Conservation (phyloP, 1,140 invertebrate species). For the Aporrectodea caliginosa region DNA sequence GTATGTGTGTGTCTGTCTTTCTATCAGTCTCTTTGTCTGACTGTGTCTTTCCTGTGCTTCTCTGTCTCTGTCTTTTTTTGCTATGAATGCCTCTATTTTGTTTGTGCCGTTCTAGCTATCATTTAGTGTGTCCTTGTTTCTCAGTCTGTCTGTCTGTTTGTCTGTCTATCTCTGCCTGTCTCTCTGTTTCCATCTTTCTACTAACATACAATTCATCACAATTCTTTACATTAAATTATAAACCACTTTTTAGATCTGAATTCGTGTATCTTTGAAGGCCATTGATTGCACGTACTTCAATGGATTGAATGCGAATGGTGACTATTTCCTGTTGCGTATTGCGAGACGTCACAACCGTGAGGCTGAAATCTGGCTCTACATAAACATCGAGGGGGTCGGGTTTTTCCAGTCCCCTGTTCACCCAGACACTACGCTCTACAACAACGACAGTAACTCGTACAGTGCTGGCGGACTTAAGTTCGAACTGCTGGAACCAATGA, state of each 20-base stretch:
- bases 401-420: conserved; percentile 47
- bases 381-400: conserved; percentile 40
- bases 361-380: conserved; percentile 42
- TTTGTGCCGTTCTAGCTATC: too few relatives aligned
- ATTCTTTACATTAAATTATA: too few relatives aligned
- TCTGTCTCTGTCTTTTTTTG: too few relatives aligned
- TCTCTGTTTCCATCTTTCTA: too few relatives aligned
- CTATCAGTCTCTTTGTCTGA: too few relatives aligned
- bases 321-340: conserved; percentile 35
- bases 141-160: too few relatives aligned
- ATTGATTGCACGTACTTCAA: conserved; percentile 43
- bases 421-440: conserved; percentile 53
- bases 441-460: conserved; percentile 54
- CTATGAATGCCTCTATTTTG: too few relatives aligned
- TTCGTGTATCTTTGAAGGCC: conserved; percentile 34
- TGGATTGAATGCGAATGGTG: conserved; percentile 38
- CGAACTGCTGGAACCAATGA: conserved; percentile 58
- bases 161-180: too few relatives aligned
- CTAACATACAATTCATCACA: too few relatives aligned
- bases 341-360: conserved; percentile 35
- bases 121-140: too few relatives aligned
- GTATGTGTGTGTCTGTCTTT: too few relatives aligned
- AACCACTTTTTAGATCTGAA: neutral
- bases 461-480: conserved; percentile 61
- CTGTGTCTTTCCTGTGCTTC: too few relatives aligned